Conservation (phyloP, 1,140 invertebrate genomes). For the Meloidogyne hapla region DNA sequence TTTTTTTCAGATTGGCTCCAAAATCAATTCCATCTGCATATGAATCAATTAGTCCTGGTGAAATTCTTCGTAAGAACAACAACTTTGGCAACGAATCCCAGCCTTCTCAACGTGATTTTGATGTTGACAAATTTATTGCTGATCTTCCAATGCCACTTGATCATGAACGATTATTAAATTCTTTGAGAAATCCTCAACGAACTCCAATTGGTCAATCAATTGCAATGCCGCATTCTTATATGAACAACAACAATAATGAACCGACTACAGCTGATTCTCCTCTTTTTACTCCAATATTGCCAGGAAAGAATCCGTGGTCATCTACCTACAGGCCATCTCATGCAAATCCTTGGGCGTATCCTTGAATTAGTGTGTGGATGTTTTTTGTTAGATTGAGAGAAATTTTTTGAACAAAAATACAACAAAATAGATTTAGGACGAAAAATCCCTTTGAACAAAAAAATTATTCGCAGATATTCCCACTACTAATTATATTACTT, state of each 20-base stretch:
- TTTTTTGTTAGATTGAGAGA: too few relatives aligned
- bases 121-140: constrained; percentile 48
- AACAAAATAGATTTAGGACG: too few relatives aligned
- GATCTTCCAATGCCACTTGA: constrained; percentile 37
- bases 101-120: constrained; percentile 36
- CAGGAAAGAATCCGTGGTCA: constrained; percentile 20
- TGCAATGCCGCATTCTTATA: too few relatives aligned
- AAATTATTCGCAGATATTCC: too few relatives aligned
- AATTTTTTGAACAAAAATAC: too few relatives aligned
- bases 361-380: neutral
- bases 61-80: constrained; percentile 7
- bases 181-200: too few relatives aligned
- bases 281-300: constrained; percentile 36
- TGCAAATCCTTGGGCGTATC: constrained; percentile 22
- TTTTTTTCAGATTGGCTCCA: too few relatives aligned
- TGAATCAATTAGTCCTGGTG: constrained; percentile 18
- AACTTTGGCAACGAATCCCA: neutral
- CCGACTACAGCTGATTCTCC: constrained; percentile 28
- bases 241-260: constrained; percentile 14
- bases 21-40: constrained; percentile 4
- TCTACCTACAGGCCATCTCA: neutral
- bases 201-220: neutral
- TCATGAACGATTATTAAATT: too few relatives aligned
- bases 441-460: too few relatives aligned
- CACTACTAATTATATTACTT: too few relatives aligned